phyloP scores from a whole-genome alignment of 1,140 invertebrate species.

The Pissodes strobi region DNA sequence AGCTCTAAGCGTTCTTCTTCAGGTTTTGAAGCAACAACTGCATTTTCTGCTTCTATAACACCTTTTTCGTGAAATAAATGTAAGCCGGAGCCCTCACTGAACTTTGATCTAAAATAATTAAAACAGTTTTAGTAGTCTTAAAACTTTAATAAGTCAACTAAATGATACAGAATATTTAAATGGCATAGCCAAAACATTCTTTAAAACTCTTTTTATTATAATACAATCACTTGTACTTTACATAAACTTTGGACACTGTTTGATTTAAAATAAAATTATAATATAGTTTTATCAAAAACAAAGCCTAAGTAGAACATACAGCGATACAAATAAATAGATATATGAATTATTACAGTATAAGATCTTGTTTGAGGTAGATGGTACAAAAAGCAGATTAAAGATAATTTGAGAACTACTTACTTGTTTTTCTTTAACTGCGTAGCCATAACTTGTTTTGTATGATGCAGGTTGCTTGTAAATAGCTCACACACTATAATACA shows the following conservation, averaged over 20 bases:
- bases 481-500: constrained; percentile 56
- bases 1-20: constrained; percentile 56
- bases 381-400: too few species aligned
- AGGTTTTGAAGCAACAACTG: constrained; percentile 21
- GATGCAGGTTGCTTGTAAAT: constrained; percentile 53
- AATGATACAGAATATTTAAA: neutral
- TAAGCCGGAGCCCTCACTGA: constrained; percentile 42
- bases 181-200: too few species aligned
- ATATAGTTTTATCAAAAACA: too few species aligned
- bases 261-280: constrained; percentile 3
- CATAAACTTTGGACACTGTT: neutral
- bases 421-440: constrained; percentile 57
- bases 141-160: neutral
- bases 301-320: too few species aligned
- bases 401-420: too few species aligned
- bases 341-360: too few species aligned
- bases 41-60: constrained; percentile 56
- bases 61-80: constrained; percentile 62
- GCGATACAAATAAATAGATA: too few species aligned
- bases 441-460: constrained; percentile 53
- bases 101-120: constrained; percentile 47
- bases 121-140: neutral
- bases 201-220: too few species aligned
- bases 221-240: too few species aligned
- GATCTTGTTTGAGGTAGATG: too few species aligned